Conservation (phyloP, 2,888 invertebrate species). For the Epinotia demarniana region DNA sequence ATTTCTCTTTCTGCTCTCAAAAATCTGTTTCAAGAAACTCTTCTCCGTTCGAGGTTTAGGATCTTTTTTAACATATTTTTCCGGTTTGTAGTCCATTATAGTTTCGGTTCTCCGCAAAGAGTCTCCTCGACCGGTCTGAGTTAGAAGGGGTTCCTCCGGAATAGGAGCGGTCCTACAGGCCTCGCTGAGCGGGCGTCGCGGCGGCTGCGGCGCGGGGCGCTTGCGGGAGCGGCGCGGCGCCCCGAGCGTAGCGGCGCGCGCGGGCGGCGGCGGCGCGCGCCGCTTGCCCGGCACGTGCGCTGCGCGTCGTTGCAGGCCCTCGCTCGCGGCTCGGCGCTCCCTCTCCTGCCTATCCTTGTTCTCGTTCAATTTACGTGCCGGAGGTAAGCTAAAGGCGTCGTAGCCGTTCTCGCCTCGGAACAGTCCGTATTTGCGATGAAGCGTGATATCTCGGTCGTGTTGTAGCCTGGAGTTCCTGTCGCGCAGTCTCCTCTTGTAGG, state of each 20-base stretch:
- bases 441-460: slow-evolving; percentile 85
- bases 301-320: slow-evolving; percentile 84
- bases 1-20: slow-evolving; percentile 76
- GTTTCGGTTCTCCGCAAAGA: slow-evolving; percentile 49
- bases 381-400: slow-evolving; percentile 74
- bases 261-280: slow-evolving; percentile 89
- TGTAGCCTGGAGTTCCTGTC: slow-evolving; percentile 85
- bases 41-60: slow-evolving; percentile 78
- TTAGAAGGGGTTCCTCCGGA: slow-evolving; percentile 41
- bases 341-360: slow-evolving; percentile 59
- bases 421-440: slow-evolving; percentile 87
- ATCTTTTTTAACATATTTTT: slow-evolving; percentile 68
- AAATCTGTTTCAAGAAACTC: slow-evolving; percentile 81
- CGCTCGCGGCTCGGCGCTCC: slow-evolving; percentile 86
- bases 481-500: slow-evolving; percentile 85
- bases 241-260: slow-evolving; percentile 55
- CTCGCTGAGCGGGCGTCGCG: slow-evolving; percentile 51
- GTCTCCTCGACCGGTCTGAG: slow-evolving; percentile 52
- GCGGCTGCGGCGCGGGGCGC: slow-evolving; percentile 85
- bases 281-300: slow-evolving; percentile 91
- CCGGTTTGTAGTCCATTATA: slow-evolving; percentile 59
- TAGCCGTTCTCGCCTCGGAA: slow-evolving; percentile 66
- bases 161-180: slow-evolving; percentile 46
- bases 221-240: slow-evolving; percentile 75
- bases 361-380: slow-evolving; percentile 55